Evolutionary conservation across 2,888 invertebrate genomes (phyloP), one percentile per base, ranked within the genome.

Genomic region (Drosophila macrothrix): DNA sequence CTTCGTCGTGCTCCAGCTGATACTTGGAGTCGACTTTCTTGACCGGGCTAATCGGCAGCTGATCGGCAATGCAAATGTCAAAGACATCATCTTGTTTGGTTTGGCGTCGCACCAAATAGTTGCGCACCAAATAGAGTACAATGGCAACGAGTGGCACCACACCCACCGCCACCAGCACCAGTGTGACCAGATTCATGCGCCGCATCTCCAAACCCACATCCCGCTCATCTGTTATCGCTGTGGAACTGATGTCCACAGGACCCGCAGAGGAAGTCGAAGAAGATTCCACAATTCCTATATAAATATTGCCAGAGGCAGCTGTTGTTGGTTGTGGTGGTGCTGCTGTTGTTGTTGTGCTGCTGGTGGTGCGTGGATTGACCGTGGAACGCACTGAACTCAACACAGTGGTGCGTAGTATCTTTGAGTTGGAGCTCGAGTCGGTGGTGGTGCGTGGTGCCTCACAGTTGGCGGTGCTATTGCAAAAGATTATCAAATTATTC

Each of bases 31-130:
- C 92, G 16, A 92, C 82, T 72, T 93, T 92, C 68, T 93, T 92
- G 0, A 94, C 93, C 0, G 93, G 93, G 73, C 93, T 93, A 4
- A 94, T 94, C 7, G 93, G 93, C 69, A 93, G 93, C 61, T 94
- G 94, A 74, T 95, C 95, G 2, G 95, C 94, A 53, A 95, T 95
- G 78, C 95, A 95, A 1, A 95, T 95, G 83, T 95, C 95, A 67
- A 95, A 95, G 76, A 95, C 95, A 75, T 95, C 95, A 78, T 95
- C 92, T 50, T 91, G 88, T 59, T 93, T 93, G 6, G 83, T 80
- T 28, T 85, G 78, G 6, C 91, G 94, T 67, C 94, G 94, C 82
- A 94, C 94, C 64, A 95, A 91, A 68, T 95, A 90, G 82, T 94
- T 94, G 76, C 94, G 94, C 82, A 94, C 91, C 58, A 95, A 93